Base-by-base conservation (phyloP, 2,888 invertebrate species). In the Parthenolecanium corni region DNA sequence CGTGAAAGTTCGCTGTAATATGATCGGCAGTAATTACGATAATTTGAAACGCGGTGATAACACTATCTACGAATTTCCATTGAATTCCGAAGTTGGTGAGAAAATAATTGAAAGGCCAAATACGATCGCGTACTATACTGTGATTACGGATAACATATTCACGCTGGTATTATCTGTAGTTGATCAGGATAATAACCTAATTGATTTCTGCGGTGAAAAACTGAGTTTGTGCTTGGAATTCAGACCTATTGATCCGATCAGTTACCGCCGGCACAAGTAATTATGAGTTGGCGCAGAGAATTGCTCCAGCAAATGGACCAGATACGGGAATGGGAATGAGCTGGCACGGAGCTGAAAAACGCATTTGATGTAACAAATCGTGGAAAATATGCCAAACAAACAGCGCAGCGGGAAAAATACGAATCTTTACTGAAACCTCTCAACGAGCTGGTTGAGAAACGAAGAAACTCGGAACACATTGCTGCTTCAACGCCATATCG, bases 111-210 rank as follows among this genome's bases (percentile, higher is more conserved):
- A 51, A 51, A 3, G 51, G 6, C 52, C 52, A 12, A 51, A 12
- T 9, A 23, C 51, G 11, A 9, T 51, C 11, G 14, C 11, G 5
- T 51, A 23, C 16, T 51, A 51, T 16, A 18, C 23, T 6, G 23
- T 51, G 6, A 51, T 20, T 51, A 51, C 24, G 51, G 51, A 51
- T 16, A 9, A 51, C 11, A 52, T 52, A 2, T 52, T 16, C 16
- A 25, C 24, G n/a, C 3, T 52, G 31, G 31, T 31, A 3, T 6
- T 52, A 3, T 2, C 16, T n/a, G 25, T 52, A 52, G 52, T 52
- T 3, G 52, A 52, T 36, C 52, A 52, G n/a, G 52, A 52, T 16
- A 18, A 52, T 52, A 36, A 52, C 18, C n/a, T 52, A 9, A 20
- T 52, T 31, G 31, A 31, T 52, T 52, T 52, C 14, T n/a, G 36